A percentile compares a stretch with the other conserved stretches of the same genome.
Conservation (phyloP, 1,140 invertebrate species). For the Neotoxoptera formosana region DNA sequence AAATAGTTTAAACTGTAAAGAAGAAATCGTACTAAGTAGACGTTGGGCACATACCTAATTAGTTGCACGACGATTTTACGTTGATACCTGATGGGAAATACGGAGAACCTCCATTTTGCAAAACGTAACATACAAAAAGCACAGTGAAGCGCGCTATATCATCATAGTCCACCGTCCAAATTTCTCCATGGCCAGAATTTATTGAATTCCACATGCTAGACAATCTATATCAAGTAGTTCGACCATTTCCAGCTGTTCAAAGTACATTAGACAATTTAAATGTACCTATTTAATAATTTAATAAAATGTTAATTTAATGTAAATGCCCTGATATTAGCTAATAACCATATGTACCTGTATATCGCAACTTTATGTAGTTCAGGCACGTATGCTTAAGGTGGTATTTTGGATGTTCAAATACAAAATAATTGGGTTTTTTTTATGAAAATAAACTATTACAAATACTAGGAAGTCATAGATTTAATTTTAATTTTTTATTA, state of each 20-base stretch:
- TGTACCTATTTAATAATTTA: neutral
- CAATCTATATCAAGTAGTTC: neutral
- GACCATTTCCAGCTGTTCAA: neutral
- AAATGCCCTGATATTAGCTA: no score
- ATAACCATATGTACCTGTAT: no score
- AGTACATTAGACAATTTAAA: neutral
- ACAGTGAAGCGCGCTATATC: neutral
- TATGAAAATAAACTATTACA: no score
- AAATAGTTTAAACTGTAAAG: neutral
- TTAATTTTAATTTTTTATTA: no score
- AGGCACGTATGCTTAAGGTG: neutral
- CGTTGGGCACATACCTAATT: neutral
- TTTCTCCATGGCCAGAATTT: neutral
- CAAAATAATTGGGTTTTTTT: no score
- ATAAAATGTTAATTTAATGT: neutral
- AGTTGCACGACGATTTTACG: neutral
- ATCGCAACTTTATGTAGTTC: no score
- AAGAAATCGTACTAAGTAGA: neutral
- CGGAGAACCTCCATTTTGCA: neutral
- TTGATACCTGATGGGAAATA: neutral
- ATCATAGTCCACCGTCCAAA: neutral
- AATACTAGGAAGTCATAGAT: no score
- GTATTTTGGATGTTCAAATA: neutral
- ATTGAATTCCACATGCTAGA: neutral
- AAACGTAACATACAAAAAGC: neutral